Base-by-base conservation (phyloP, 2,888 invertebrate species). In the Melolontha melolontha region DNA sequence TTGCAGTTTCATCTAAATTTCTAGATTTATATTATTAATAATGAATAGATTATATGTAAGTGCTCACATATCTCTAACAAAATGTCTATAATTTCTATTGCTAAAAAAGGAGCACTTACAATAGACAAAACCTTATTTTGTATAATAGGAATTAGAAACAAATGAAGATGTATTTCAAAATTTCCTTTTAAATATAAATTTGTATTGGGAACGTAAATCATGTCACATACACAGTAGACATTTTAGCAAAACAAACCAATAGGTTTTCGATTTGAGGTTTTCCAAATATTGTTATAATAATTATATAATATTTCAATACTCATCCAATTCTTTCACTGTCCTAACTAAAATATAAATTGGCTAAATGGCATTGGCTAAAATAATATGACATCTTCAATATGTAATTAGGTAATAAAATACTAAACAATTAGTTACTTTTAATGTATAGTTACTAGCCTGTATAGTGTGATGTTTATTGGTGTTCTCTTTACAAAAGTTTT, bases 291-390 rank as follows among this genome's bases (percentile, higher is more conserved):
- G 7, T 34, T 34, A 6, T 34, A 10, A 8, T 34, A 8, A 10
- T 34, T 34, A 6, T 34, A 6, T 34, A 34, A 1, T 34, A 34
- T 34, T 34, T 10, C 6, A 34, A 34, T 34, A 8, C 6, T 34
- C 7, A 34, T 34, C 7, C 2, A 34, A 34, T 6, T 34, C 34
- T 34, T 6, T 34, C 4, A 49, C 22, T 49, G 17, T 49, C 16
- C 11, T 22, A 29, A 27, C 42, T 14, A 12, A 49, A 62, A 62
- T 16, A 49, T 29, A 44, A 62, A 62, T 47, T 49, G 17, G 47
- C 47, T 62, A 62, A 59, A 40, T 44, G n/a, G n/a, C n/a, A n/a
- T n/a, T n/a, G n/a, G n/a, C n/a, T 59, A 59, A 59, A 44, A 29
- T 62, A 62, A 47, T 5, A 62, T 34, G 14, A 47, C 34, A 14